A percentile compares a stretch with the other conserved stretches of the same genome.
Evolutionary conservation across 2,888 invertebrate genomes (phyloP).

Genomic region (Macrosoma leucophasiata): DNA sequence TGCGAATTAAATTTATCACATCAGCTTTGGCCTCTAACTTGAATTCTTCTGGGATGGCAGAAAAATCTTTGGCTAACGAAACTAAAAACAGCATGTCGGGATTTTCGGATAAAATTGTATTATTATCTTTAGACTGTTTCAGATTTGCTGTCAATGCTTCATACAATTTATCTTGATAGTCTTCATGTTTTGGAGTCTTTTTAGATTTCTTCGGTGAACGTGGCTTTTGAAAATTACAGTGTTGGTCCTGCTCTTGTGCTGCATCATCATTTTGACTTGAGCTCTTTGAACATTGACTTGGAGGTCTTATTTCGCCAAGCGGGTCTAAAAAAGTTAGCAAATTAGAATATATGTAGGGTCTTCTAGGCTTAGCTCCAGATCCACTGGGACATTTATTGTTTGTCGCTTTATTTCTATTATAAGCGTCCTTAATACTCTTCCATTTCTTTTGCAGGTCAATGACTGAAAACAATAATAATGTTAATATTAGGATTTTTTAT

Average conservation of each 20-base stretch:
- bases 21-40: conserved; percentile 17
- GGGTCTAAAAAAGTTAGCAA: conserved; percentile 12
- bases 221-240: conserved; percentile 10
- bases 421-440: conserved; percentile 7
- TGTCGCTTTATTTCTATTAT: conserved; percentile 8
- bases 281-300: conserved; percentile 4
- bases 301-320: conserved; percentile 13
- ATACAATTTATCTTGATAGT: conserved; percentile 6
- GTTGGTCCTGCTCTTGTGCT: conserved; percentile 1
- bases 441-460: conserved; percentile 6
- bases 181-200: conserved; percentile 5
- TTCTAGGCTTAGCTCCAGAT: conserved; percentile 9
- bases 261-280: conserved; percentile 7
- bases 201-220: conserved; percentile 5
- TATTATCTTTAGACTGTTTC: conserved; percentile 8
- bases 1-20: conserved; percentile 15
- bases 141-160: conserved; percentile 8
- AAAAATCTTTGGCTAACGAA: conserved; percentile 13
- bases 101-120: conserved; percentile 10
- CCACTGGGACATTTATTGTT: conserved; percentile 6
- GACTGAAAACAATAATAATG: conserved; percentile 5
- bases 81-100: conserved; percentile 12
- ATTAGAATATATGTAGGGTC: conserved; percentile 14
- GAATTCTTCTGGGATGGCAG: conserved; percentile 12
- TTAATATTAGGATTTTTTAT: neutral